A percentile compares a stretch with the other conserved stretches of the same genome.
These are phyloP conservation scores for Coreoperca whiteheadi DNA, from an alignment of 2,113 vertebrate species.

Conservation along the genomic window DNA sequence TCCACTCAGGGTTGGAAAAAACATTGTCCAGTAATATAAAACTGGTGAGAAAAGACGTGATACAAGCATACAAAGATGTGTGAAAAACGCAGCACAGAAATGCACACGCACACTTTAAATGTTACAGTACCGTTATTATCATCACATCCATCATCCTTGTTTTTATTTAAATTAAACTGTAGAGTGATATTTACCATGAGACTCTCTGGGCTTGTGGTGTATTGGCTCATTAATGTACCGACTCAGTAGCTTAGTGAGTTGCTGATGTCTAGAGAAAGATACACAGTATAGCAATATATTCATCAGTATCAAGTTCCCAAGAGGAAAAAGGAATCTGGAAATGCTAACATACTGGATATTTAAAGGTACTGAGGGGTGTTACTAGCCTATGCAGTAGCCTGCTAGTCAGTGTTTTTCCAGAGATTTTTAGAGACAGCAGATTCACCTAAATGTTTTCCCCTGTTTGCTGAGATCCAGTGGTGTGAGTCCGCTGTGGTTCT, in stretches of 20 bases:
- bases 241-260: conserved; percentile 83
- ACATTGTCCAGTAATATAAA: conserved; percentile 84
- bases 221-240: conserved; percentile 76
- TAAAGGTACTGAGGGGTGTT: conserved; percentile 9
- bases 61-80: not conserved
- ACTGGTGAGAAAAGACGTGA: conserved; percentile 67
- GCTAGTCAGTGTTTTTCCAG: conserved; percentile 9
- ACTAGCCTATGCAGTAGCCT: not conserved
- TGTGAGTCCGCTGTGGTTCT: conserved; percentile 79
- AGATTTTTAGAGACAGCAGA: conserved; percentile 19
- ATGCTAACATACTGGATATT: conserved; percentile 14
- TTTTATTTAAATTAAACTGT: not conserved
- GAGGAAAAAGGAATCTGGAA: conserved; percentile 36
- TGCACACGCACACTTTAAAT: not conserved
- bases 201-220: conserved; percentile 80
- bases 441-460: conserved; percentile 85
- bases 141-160: not conserved
- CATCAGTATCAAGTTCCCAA: conserved; percentile 59
- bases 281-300: conserved; percentile 47
- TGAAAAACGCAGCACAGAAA: not conserved
- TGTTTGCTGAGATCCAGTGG: conserved; percentile 84
- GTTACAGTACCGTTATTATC: not conserved
- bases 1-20: conserved; percentile 81
- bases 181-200: conserved; percentile 73
- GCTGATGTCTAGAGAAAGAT: conserved; percentile 82